Evolutionary conservation across 2,797 vertebrate species (phyloP).

Genomic region (Crocodylus rhombifer): DNA sequence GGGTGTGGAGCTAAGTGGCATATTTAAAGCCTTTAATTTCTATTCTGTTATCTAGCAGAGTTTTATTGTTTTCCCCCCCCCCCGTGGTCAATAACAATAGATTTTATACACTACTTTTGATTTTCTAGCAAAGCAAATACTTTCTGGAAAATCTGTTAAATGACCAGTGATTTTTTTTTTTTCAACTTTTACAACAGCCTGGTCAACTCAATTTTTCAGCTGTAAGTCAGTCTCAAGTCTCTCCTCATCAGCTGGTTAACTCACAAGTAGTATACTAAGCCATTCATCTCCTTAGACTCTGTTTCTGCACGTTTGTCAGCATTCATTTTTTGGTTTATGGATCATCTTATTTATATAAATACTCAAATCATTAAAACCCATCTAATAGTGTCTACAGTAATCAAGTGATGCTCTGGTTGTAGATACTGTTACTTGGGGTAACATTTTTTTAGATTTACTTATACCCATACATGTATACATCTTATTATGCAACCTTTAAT

Average conservation of each 20-base stretch:
- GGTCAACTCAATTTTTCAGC: slow-evolving; percentile 67
- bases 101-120: slow-evolving; percentile 19
- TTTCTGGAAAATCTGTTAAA: slow-evolving; percentile 42
- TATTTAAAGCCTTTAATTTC: slow-evolving; percentile 35
- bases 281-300: neutral
- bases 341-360: slow-evolving; percentile 58
- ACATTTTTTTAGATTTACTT: neutral
- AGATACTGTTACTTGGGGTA: neutral
- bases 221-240: slow-evolving; percentile 49
- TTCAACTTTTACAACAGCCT: slow-evolving; percentile 51
- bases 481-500: neutral
- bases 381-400: slow-evolving; percentile 2
- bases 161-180: slow-evolving; percentile 25
- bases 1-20: neutral
- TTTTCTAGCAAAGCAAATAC: slow-evolving; percentile 46
- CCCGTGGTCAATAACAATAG: neutral
- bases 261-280: neutral
- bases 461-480: neutral
- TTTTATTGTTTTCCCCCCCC: slow-evolving; percentile 24
- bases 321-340: slow-evolving; percentile 24
- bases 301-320: slow-evolving; percentile 33
- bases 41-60: slow-evolving; percentile 36
- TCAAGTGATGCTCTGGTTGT: neutral
- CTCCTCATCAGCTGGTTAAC: slow-evolving; percentile 51
- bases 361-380: slow-evolving; percentile 37